phyloP scores from a whole-genome alignment of 2,113 vertebrate genomes.

The Phrynosoma platyrhinos region DNA sequence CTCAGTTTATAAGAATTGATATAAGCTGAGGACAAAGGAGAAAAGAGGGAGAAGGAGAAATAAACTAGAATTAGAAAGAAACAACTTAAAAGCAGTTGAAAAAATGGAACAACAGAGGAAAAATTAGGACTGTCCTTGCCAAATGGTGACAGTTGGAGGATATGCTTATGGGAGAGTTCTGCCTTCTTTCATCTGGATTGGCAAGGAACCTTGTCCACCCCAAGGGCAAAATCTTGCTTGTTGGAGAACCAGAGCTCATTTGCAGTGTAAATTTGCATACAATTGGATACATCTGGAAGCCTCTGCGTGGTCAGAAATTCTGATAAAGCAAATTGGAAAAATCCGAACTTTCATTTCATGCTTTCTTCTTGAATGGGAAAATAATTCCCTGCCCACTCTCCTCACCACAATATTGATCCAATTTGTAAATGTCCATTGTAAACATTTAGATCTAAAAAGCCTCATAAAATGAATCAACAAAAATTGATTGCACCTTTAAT shows the following conservation, averaged over 20 bases:
- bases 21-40: too few relatives aligned
- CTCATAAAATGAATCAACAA: conserved; percentile 2
- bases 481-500: conserved; percentile 27
- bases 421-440: background rate
- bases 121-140: too few relatives aligned
- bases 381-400: background rate
- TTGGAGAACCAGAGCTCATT: background rate
- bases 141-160: too few relatives aligned
- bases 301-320: background rate
- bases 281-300: background rate
- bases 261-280: background rate
- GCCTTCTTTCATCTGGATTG: too few relatives aligned
- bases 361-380: background rate
- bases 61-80: too few relatives aligned
- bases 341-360: background rate
- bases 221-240: too few relatives aligned
- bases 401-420: background rate
- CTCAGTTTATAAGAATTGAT: too few relatives aligned
- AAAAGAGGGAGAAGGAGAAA: too few relatives aligned
- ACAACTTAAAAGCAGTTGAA: too few relatives aligned
- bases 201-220: too few relatives aligned
- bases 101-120: too few relatives aligned
- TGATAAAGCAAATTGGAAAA: background rate
- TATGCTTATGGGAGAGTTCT: too few relatives aligned
- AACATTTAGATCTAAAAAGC: background rate